Percentiles rank a stretch among this genome's conserved stretches.
phyloP scores from a whole-genome alignment of 2,113 vertebrate species.

The Chaetodon trifascialis region DNA sequence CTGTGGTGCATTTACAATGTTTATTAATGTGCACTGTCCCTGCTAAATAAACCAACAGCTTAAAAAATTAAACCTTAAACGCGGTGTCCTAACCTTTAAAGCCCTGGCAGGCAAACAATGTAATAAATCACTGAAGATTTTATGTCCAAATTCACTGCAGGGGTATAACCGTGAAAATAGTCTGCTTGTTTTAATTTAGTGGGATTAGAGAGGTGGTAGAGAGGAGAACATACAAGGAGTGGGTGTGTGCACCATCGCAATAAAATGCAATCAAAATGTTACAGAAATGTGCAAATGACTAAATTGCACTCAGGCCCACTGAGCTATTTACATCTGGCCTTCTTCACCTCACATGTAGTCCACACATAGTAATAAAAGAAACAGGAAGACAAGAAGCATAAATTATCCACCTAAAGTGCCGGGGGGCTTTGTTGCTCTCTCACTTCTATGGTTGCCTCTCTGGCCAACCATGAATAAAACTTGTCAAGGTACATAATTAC shows the following conservation, averaged over 20 bases:
- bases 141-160: neutral
- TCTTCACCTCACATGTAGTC: neutral
- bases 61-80: neutral
- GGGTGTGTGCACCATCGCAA: neutral
- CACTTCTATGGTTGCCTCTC: conserved; percentile 10
- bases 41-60: neutral
- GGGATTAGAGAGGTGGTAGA: neutral
- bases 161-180: neutral
- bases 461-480: conserved; percentile 8
- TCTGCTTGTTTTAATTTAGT: neutral
- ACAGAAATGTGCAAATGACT: neutral
- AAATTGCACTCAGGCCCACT: neutral
- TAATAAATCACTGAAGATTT: neutral
- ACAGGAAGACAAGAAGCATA: conserved; percentile 14
- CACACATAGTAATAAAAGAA: neutral
- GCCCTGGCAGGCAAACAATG: neutral
- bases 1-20: neutral
- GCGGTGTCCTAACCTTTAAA: neutral
- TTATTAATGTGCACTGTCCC: neutral
- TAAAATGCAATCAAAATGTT: neutral
- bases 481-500: conserved; percentile 23
- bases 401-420: conserved; percentile 17
- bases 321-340: neutral
- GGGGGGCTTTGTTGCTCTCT: conserved; percentile 16
- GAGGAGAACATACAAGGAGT: neutral